Evolutionary conservation across 2,888 invertebrate genomes (phyloP).

Genomic region (Rhyacophila evoluta): DNA sequence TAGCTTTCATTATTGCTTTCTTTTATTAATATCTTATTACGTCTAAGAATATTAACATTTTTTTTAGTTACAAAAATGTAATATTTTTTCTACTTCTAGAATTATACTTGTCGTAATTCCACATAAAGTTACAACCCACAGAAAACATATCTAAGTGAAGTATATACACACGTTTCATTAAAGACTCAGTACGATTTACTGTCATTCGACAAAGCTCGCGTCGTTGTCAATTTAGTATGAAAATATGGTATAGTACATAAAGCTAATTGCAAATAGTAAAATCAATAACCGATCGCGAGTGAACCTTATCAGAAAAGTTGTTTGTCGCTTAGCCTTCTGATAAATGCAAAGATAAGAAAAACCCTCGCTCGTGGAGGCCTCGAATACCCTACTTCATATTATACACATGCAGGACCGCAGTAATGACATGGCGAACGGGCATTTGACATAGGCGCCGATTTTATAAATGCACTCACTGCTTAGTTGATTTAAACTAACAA

Average conservation of each 20-base stretch:
- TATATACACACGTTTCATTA: background rate
- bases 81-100: no score
- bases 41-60: no score
- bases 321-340: slow-evolving; percentile 54
- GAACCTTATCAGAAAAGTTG: slow-evolving; percentile 53
- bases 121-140: no score
- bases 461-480: no score
- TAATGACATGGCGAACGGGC: no score
- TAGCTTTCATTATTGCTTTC: no score
- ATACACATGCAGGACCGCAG: background rate
- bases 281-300: slow-evolving; percentile 51
- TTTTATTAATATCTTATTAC: no score
- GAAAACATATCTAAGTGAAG: no score
- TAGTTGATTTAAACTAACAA: no score
- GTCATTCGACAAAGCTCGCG: background rate
- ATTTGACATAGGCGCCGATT: no score
- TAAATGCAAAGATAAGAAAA: slow-evolving; percentile 54
- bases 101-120: no score
- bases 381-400: slow-evolving; percentile 6
- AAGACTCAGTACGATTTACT: background rate
- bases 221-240: background rate
- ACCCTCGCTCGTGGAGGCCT: slow-evolving; percentile 36
- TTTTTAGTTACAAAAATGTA: no score
- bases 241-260: background rate
- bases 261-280: slow-evolving; percentile 33